phyloP scores from a whole-genome alignment of 2,113 vertebrate genomes.

The Oreochromis tanganicae region DNA sequence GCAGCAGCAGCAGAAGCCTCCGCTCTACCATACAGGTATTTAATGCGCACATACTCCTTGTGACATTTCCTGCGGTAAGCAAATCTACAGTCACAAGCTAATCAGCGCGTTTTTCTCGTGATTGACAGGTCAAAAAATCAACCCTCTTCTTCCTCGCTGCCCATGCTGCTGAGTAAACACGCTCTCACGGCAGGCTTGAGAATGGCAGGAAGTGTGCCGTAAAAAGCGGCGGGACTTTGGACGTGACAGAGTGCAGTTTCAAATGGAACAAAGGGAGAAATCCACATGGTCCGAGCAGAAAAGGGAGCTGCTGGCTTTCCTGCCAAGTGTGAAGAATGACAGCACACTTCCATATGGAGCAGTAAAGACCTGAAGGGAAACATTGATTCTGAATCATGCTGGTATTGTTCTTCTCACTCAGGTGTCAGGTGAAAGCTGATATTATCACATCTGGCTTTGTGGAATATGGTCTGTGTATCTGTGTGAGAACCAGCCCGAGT shows the following conservation, averaged over 20 bases:
- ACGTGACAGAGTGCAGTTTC: conserved; percentile 17
- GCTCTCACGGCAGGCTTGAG: conserved; percentile 11
- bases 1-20: not conserved
- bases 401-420: not conserved
- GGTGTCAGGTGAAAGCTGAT: conserved; percentile 32
- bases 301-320: not conserved
- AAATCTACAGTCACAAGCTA: not conserved
- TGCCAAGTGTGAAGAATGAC: conserved; percentile 9
- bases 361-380: not conserved
- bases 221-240: conserved; percentile 16
- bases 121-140: conserved; percentile 11
- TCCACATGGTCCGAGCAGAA: not conserved
- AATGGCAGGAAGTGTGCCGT: conserved; percentile 43
- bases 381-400: not conserved
- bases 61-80: not conserved
- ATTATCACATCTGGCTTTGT: conserved; percentile 25
- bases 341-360: conserved; percentile 17
- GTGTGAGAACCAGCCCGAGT: not conserved
- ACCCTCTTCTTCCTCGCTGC: not conserved
- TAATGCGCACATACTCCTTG: not conserved
- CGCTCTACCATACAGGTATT: not conserved
- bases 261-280: conserved; percentile 1
- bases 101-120: not conserved
- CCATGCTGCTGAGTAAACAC: conserved; percentile 24
- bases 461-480: not conserved